Base-by-base conservation (phyloP, 2,888 invertebrate genomes). In the Drosophila koepferae region DNA sequence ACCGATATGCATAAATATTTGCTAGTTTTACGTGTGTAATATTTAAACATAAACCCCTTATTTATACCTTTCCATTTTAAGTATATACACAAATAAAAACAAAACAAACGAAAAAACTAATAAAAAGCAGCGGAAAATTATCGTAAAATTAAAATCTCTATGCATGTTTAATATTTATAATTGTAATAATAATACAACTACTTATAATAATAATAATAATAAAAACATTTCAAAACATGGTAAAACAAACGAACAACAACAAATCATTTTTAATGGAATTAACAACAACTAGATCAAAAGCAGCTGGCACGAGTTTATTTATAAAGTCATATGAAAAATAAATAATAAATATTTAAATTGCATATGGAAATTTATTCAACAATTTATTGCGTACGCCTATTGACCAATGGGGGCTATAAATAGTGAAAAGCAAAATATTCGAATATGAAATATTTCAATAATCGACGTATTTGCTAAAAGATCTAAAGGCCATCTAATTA, bases 151-250 rank as follows among this genome's bases (percentile, higher is more conserved):
- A 77, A 77, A 72, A 70, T 54, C 78, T 81, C 72, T 74, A 70
- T 86, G 86, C 83, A 86, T 86, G 80, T 78, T 86, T 90, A 81
- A 86, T 89, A 86, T 77, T 86, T 88, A 83, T 75, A 83, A 76
- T 75, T 82, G 81, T 81, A 82, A 75, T 81, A 85, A 75, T 81
- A 85, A 74, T 80, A 72, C 71, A 58, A 72, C 74, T 53, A 66
- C 54, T 38, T 69, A 63, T 14, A 48, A 44, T 48, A 41, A 41
- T 49, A 66, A 49, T 55, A 55, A 71, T 49, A 16, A 40, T 40
- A 40, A 74, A 59, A 70, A 60, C 12, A 16, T 69, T 60, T 61
- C 44, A 55, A 60, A 72, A 59, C 53, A 80, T 59, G 46, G 59
- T 38, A 40, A 34, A 61, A 34, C 20, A 49, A 68, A 66, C 41